Conservation (phyloP, 2,113 vertebrate species). For the Nycticryphes semicollaris region DNA sequence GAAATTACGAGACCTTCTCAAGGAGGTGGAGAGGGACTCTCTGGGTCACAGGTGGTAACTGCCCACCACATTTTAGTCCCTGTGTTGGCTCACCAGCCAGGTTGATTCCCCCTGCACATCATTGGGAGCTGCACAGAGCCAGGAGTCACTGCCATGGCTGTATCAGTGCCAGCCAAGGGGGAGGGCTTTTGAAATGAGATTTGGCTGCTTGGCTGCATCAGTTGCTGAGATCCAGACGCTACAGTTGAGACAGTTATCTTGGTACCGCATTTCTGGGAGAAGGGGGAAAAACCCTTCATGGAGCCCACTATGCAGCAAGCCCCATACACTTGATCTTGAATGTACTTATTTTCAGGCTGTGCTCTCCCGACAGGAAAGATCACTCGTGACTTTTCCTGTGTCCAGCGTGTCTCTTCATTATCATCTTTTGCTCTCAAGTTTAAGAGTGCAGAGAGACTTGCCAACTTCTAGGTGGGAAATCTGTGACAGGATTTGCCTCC, state of each 20-base stretch:
- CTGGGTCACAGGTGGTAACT: neutral
- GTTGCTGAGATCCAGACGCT: neutral
- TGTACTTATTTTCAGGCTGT: neutral
- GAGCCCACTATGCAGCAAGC: neutral
- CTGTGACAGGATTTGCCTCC: neutral
- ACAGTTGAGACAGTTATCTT: neutral
- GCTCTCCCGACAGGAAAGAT: neutral
- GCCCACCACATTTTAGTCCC: rapidly evolving
- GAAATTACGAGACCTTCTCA: neutral
- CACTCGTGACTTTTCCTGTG: neutral
- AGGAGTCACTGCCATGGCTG: rapidly evolving
- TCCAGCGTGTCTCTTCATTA: neutral
- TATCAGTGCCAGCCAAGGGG: neutral
- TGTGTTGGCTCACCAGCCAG: neutral
- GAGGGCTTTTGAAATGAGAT: neutral
- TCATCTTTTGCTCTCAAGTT: neutral
- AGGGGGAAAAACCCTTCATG: neutral
- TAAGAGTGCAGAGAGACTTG: neutral
- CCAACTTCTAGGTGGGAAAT: neutral
- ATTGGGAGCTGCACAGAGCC: neutral
- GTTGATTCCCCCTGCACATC: neutral
- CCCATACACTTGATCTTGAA: neutral
- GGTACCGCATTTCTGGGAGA: neutral
- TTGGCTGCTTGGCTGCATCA: neutral
- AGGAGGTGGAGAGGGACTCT: neutral